phyloP scores from a whole-genome alignment of 2,888 invertebrate species.

The Tenthredo distinguenda region DNA sequence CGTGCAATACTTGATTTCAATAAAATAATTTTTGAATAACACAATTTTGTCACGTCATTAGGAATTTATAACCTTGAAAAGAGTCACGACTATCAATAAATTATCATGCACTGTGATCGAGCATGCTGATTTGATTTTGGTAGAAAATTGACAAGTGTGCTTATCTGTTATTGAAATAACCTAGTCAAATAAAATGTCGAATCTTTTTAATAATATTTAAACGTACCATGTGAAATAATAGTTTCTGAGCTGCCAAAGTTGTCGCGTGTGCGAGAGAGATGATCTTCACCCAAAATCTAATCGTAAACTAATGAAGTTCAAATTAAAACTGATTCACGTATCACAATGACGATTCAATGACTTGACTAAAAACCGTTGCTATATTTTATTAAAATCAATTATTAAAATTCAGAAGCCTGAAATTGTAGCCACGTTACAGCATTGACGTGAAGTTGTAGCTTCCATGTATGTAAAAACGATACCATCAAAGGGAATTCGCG shows the following conservation, averaged over 20 bases:
- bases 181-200: background rate
- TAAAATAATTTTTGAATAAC: background rate
- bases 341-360: background rate
- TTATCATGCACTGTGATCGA: background rate
- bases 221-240: slow-evolving; percentile 21
- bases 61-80: background rate
- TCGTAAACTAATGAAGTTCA: background rate
- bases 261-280: background rate
- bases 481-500: background rate
- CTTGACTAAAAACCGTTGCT: background rate
- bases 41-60: background rate
- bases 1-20: background rate
- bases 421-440: background rate
- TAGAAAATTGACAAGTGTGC: background rate
- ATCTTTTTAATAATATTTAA: background rate
- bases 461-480: background rate
- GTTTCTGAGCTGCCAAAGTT: background rate
- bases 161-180: background rate
- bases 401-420: background rate
- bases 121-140: background rate
- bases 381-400: background rate
- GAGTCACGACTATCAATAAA: background rate
- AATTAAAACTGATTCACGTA: background rate
- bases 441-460: background rate
- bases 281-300: background rate